Evolutionary conservation across 2,888 invertebrate genomes (phyloP), one percentile per base, ranked within the genome.

Genomic region (Chrysotoxum bicinctum): DNA sequence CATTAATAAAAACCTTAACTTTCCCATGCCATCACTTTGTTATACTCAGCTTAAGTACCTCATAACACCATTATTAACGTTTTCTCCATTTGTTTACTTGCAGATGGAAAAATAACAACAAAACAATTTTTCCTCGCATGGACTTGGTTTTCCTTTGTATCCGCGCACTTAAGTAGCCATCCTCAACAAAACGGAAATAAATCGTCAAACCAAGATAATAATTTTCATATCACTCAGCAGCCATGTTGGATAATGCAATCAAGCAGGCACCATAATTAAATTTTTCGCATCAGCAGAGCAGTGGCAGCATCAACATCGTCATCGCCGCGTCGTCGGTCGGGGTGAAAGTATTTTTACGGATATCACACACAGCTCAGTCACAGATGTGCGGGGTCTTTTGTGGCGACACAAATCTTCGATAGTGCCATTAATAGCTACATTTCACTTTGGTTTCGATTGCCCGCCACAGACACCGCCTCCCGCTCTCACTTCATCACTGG

Each of bases 141-240:
- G 56, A 58, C 64, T 56, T 40, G 26, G 73, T 69, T 83, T 84
- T 79, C 58, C 70, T 37, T 80, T 72, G 62, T 75, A 70, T 76
- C 72, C 40, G 21, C 75, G 66, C 80, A 60, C 72, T 62, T 54
- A 70, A 72, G 70, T 76, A 81, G 85, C 56, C 68, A 19, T 64
- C 72, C 68, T 69, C 85, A 81, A 73, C 76, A 48, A 85, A 85
- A 85, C 85, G 85, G 85, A 85, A 81, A 81, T 81, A 85, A 85
- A 81, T 81, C 81, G 81, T 85, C 85, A 85, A 69, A 73, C 81
- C 68, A 81, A 81, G 81, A 85, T 85, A 81, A 81, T 85, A 80
- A 85, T 81, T 81, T 85, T 76, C 81, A 81, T 77, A 81, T 85
- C 73, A 85, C 50, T 81, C 73, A 10, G 50, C 80, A 76, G 64